phyloP scores from a whole-genome alignment of 1,140 invertebrate species.

The Hyles euphorbiae region DNA sequence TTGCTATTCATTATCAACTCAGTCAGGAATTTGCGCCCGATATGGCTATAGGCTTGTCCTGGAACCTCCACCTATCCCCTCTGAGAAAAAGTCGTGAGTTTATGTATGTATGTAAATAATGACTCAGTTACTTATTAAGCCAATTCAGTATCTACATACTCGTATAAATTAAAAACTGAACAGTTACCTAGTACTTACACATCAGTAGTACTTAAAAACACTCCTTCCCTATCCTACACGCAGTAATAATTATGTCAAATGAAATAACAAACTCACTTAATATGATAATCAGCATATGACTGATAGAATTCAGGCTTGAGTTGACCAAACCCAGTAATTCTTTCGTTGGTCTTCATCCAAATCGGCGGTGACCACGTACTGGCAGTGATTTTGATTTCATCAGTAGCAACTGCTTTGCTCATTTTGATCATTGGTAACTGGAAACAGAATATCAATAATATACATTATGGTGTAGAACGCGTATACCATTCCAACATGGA shows the following conservation, averaged over 20 bases:
- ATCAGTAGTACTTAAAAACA: neutral
- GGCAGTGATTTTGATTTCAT: slow-evolving; percentile 53
- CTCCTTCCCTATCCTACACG: neutral
- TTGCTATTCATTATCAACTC: too few relatives aligned
- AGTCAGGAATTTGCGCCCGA: too few relatives aligned
- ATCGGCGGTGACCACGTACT: slow-evolving; percentile 88
- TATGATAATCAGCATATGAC: slow-evolving; percentile 87
- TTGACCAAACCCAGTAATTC: slow-evolving; percentile 74
- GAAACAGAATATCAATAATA: slow-evolving; percentile 11
- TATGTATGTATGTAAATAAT: too few relatives aligned
- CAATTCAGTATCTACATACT: too few relatives aligned
- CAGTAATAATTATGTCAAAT: neutral
- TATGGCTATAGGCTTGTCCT: too few relatives aligned
- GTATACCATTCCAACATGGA: too few relatives aligned
- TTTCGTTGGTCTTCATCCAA: slow-evolving; percentile 95
- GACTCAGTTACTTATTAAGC: too few relatives aligned
- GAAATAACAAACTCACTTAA: slow-evolving; percentile 73
- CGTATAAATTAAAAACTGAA: too few relatives aligned
- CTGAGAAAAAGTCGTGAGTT: too few relatives aligned
- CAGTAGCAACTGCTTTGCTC: slow-evolving; percentile 31
- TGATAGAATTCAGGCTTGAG: slow-evolving; percentile 85
- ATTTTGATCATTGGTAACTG: slow-evolving; percentile 61
- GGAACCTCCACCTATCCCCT: too few relatives aligned
- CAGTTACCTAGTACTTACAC: too few relatives aligned
- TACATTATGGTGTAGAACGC: neutral